These are phyloP conservation scores for Manis crassicaudata DNA, from an alignment of 2,797 vertebrate genomes.

Conservation along the genomic window DNA sequence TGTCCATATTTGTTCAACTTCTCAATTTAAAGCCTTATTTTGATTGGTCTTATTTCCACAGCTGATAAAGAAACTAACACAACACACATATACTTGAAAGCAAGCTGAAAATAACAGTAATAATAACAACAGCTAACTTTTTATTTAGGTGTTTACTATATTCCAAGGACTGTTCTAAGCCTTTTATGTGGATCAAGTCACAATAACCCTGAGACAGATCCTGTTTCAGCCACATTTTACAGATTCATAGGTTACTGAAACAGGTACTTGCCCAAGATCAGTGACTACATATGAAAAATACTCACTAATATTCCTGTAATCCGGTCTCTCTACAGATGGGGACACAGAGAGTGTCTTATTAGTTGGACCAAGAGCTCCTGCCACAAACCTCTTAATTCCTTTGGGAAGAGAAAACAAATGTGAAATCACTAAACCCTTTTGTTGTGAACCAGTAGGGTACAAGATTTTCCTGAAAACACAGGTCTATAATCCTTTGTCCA, in stretches of 20 bases:
- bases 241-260: neutral
- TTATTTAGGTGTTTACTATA: neutral
- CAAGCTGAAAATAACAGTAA: neutral
- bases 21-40: constrained; percentile 23
- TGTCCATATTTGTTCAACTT: neutral
- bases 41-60: neutral
- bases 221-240: neutral
- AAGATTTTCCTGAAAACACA: neutral
- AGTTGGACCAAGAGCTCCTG: constrained; percentile 96
- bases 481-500: neutral
- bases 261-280: neutral
- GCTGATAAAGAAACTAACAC: neutral
- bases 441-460: neutral
- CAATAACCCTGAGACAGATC: neutral
- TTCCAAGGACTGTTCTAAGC: neutral
- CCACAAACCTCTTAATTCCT: constrained; percentile 94
- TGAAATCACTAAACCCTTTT: constrained; percentile 12
- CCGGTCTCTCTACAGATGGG: constrained; percentile 95
- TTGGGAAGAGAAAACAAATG: constrained; percentile 48
- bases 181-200: neutral
- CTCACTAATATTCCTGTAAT: constrained; percentile 97
- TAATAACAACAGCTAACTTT: neutral
- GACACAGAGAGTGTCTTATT: constrained; percentile 98
- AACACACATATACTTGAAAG: neutral
- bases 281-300: constrained; percentile 38